A percentile compares a stretch with the other conserved stretches of the same genome.
phyloP scores from a whole-genome alignment of 2,888 invertebrate genomes.

The Drosophila demipolita region DNA sequence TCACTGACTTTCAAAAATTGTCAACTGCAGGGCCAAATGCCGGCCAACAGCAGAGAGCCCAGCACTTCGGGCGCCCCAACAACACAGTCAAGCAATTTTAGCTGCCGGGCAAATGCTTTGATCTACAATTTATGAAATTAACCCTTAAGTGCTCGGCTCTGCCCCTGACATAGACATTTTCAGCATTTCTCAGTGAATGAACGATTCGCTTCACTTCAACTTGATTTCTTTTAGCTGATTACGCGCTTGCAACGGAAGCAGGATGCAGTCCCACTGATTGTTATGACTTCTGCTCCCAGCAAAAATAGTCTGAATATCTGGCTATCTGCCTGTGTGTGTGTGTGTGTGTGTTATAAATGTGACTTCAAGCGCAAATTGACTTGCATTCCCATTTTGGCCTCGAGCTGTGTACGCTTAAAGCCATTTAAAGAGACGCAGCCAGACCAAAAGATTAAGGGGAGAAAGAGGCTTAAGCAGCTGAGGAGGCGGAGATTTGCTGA shows the following conservation, averaged over 20 bases:
- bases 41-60: slow-evolving; percentile 22
- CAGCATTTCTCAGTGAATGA: slow-evolving; percentile 47
- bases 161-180: slow-evolving; percentile 35
- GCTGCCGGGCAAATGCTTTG: slow-evolving; percentile 69
- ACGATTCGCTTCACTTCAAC: slow-evolving; percentile 52
- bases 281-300: slow-evolving; percentile 54
- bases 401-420: slow-evolving; percentile 21
- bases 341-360: slow-evolving; percentile 21
- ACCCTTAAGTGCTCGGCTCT: slow-evolving; percentile 77
- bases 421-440: slow-evolving; percentile 40
- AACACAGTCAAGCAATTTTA: slow-evolving; percentile 20
- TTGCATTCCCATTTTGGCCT: slow-evolving; percentile 35
- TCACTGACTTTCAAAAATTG: slow-evolving; percentile 83
- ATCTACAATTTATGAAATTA: slow-evolving; percentile 82
- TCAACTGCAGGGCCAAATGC: slow-evolving; percentile 80
- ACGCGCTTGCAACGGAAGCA: slow-evolving; percentile 70
- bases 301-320: background rate
- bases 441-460: slow-evolving; percentile 1
- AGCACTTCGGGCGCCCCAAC: background rate
- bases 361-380: slow-evolving; percentile 45
- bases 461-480: background rate
- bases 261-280: slow-evolving; percentile 74
- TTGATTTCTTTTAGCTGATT: slow-evolving; percentile 80
- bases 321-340: background rate
- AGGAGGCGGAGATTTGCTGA: background rate